Percentiles rank a stretch among this genome's conserved stretches.
These are phyloP conservation scores for Tupaia tana DNA, from an alignment of 2,113 vertebrate genomes.

Conservation along the genomic window DNA sequence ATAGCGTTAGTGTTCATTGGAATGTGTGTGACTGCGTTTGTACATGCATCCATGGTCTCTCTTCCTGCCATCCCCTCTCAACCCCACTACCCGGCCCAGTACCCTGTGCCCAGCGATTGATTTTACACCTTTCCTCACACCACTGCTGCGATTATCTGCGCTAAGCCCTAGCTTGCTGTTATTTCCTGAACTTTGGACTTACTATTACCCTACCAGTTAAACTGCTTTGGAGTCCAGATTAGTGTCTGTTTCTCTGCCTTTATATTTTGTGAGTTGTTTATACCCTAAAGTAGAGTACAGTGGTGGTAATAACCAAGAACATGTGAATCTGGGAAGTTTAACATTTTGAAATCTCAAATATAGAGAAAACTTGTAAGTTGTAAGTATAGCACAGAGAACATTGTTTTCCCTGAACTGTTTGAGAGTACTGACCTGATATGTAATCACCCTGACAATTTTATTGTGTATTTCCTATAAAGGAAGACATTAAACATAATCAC, in stretches of 20 bases:
- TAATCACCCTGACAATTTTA: not conserved
- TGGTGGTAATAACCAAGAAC: not conserved
- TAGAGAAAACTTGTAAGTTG: not conserved
- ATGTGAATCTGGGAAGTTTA: not conserved
- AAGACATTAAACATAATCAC: not conserved
- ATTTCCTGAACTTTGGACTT: constrained; percentile 48
- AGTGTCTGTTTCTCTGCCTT: not conserved
- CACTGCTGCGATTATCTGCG: not conserved
- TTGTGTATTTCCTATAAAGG: not conserved
- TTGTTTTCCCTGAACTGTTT: not conserved
- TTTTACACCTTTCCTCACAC: not conserved
- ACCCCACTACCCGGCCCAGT: too few species aligned
- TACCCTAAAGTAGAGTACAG: not conserved
- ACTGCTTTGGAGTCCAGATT: not conserved
- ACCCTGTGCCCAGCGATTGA: not conserved
- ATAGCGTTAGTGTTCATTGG: not conserved
- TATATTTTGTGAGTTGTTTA: not conserved
- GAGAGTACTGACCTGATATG: not conserved
- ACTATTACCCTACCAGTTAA: not conserved
- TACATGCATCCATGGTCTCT: not conserved
- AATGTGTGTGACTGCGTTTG: not conserved
- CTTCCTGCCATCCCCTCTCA: not conserved
- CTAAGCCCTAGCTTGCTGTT: not conserved
- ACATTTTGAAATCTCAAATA: not conserved
- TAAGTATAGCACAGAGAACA: not conserved